phyloP scores from a whole-genome alignment of 2,797 vertebrate species.

The Oryzias dopingdopingensis region DNA sequence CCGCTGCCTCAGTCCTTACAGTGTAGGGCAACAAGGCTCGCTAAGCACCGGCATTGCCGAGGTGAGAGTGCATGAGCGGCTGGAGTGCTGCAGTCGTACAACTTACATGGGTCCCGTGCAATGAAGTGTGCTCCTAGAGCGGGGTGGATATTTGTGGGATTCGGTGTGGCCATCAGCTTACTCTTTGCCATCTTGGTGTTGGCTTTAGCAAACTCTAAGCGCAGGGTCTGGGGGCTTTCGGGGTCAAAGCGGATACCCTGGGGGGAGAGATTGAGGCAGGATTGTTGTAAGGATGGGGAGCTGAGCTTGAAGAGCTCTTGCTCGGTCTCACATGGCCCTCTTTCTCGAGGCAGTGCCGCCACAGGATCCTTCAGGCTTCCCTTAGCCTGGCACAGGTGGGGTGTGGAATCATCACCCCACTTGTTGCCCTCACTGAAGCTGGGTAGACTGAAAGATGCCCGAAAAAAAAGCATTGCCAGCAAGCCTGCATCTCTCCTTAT shows the following conservation, averaged over 20 bases:
- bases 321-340: constrained; percentile 60
- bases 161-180: constrained; percentile 99
- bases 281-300: constrained; percentile 73
- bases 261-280: constrained; percentile 71
- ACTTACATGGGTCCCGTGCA: constrained; percentile 99
- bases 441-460: constrained; percentile 47
- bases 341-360: constrained; percentile 53
- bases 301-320: constrained; percentile 57
- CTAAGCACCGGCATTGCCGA: constrained; percentile 42
- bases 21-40: constrained; percentile 27
- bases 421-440: not conserved
- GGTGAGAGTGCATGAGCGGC: constrained; percentile 74
- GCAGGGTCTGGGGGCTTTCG: constrained; percentile 97
- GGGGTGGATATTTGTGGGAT: constrained; percentile 97
- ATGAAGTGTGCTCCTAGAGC: constrained; percentile 99
- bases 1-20: constrained; percentile 9
- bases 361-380: constrained; percentile 56
- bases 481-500: constrained; percentile 50
- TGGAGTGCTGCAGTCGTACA: constrained; percentile 76
- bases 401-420: constrained; percentile 4
- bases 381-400: constrained; percentile 6
- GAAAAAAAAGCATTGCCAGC: constrained; percentile 40
- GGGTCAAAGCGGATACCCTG: constrained; percentile 99
- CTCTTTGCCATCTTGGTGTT: constrained; percentile 99
- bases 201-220: constrained; percentile 99